Evolutionary conservation across 1,140 invertebrate species (phyloP).

Genomic region (Druon quercuslanigerum): DNA sequence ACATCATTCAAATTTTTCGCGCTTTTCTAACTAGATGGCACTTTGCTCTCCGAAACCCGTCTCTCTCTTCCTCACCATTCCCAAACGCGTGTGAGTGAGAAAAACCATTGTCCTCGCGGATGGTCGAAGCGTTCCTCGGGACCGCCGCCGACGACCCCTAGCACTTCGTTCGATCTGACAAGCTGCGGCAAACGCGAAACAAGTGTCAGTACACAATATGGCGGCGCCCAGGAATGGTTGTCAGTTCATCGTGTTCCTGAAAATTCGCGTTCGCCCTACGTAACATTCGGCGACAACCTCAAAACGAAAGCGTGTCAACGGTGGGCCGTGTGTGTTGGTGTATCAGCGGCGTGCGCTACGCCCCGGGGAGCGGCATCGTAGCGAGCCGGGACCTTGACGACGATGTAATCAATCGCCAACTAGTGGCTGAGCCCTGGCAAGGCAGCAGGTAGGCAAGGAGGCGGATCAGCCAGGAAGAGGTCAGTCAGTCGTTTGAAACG

Average conservation of each 20-base stretch:
- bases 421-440: constrained; percentile 27
- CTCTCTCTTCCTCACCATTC: neutral
- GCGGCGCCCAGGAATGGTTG: constrained; percentile 52
- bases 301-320: constrained; percentile 27
- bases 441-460: constrained; percentile 32
- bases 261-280: neutral
- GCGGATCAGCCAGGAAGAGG: constrained; percentile 27
- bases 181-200: constrained; percentile 44
- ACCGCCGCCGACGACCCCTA: constrained; percentile 4
- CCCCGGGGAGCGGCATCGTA: constrained; percentile 45
- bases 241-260: constrained; percentile 19
- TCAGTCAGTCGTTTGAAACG: constrained; percentile 45
- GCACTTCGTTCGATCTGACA: neutral
- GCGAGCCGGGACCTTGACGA: constrained; percentile 46
- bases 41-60: neutral
- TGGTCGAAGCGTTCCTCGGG: constrained; percentile 25
- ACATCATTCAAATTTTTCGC: neutral
- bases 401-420: constrained; percentile 26
- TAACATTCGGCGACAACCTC: neutral
- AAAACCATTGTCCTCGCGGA: constrained; percentile 34
- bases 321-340: constrained; percentile 3
- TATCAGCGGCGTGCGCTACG: constrained; percentile 9
- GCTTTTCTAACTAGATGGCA: neutral
- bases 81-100: constrained; percentile 8
- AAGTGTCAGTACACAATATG: constrained; percentile 69